A percentile compares a stretch with the other conserved stretches of the same genome.
Conservation (phyloP, 1,140 invertebrate species). For the Caenorhabditis tropicalis region DNA sequence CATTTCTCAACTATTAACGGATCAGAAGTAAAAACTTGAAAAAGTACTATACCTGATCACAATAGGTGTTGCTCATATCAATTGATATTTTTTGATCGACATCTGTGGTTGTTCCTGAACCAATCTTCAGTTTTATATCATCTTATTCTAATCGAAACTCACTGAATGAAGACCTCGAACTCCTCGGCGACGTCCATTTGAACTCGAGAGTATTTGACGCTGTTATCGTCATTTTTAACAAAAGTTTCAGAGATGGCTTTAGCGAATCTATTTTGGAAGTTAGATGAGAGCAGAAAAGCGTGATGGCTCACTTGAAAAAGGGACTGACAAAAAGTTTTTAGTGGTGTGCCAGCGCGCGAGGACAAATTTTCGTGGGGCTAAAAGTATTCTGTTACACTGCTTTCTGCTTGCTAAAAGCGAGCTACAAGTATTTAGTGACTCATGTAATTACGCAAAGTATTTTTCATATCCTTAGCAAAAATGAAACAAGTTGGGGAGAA, state of each 20-base stretch:
- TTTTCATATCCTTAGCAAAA: neutral
- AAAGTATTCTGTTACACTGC: conserved; percentile 25
- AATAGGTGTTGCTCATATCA: conserved; percentile 50
- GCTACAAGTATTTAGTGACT: neutral
- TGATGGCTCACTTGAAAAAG: neutral
- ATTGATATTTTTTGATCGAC: conserved; percentile 48
- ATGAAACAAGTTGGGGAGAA: neutral
- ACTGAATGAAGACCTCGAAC: neutral
- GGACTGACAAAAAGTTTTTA: conserved; percentile 20
- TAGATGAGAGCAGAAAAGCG: neutral
- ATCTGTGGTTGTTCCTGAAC: conserved; percentile 9
- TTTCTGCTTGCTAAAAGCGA: neutral
- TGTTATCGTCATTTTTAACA: conserved; percentile 37
- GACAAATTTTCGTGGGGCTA: neutral
- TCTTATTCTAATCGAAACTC: neutral
- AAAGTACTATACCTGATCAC: conserved; percentile 32
- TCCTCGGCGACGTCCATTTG: conserved; percentile 26
- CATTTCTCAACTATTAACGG: too few relatives aligned
- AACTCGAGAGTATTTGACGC: conserved; percentile 34
- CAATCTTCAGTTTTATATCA: neutral
- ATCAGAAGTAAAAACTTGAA: too few relatives aligned
- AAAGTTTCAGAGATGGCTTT: conserved; percentile 19
- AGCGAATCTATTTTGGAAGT: conserved; percentile 31
- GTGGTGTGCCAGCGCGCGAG: neutral
- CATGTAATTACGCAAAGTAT: conserved; percentile 39